Conservation (phyloP, 2,113 vertebrate species). For the Microtus montanus region DNA sequence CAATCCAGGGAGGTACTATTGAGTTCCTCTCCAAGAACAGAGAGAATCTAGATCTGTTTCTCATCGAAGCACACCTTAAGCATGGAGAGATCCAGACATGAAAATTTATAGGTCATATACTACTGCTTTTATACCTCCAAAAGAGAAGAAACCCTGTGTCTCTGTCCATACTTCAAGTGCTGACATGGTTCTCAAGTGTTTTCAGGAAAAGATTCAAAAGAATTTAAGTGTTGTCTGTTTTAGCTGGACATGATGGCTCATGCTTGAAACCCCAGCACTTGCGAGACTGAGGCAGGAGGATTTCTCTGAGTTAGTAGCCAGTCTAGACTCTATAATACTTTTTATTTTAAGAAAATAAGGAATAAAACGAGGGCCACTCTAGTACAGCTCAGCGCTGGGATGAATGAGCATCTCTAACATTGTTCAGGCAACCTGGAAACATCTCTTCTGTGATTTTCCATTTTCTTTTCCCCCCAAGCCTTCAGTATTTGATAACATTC, state of each 20-base stretch:
- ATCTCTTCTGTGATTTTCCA: background rate
- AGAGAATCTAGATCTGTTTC: background rate
- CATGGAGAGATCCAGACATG: background rate
- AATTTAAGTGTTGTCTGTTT: fast-evolving
- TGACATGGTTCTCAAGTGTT: background rate
- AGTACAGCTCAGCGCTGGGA: background rate
- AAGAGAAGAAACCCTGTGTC: background rate
- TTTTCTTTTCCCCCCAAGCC: background rate
- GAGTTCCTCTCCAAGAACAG: background rate
- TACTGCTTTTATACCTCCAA: background rate
- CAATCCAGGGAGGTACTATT: fast-evolving
- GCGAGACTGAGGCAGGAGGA: background rate
- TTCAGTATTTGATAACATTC: background rate
- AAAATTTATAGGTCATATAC: background rate
- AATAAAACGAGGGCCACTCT: fast-evolving
- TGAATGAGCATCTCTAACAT: background rate
- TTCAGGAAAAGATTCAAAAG: background rate
- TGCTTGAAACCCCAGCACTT: background rate
- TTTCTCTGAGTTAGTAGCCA: background rate
- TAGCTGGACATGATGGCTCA: background rate
- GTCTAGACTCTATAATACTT: background rate
- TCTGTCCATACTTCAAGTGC: constrained; percentile 56
- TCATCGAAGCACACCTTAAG: background rate
- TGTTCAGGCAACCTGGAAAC: background rate
- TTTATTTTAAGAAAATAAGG: background rate